phyloP scores from a whole-genome alignment of 2,113 vertebrate species.

The Cyphomyrus plagiostoma region DNA sequence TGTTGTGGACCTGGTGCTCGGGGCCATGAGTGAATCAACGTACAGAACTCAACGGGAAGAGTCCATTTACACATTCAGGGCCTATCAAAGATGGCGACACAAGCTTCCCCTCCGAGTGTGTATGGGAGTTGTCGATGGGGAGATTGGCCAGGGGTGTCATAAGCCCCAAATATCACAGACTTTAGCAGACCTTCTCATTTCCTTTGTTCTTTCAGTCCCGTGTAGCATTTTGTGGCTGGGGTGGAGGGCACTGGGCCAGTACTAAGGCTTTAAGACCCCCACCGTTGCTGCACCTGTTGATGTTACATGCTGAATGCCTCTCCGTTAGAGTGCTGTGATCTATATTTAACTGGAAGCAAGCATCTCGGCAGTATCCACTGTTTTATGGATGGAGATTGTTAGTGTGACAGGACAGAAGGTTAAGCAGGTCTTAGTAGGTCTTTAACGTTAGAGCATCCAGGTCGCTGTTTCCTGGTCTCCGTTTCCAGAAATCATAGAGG shows the following conservation, averaged over 20 bases:
- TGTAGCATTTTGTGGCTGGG: not conserved
- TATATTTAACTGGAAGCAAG: conserved; percentile 14
- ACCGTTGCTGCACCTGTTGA: not conserved
- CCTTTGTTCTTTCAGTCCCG: not conserved
- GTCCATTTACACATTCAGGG: not conserved
- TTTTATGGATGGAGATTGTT: not conserved
- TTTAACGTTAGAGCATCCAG: not conserved
- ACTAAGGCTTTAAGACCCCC: not conserved
- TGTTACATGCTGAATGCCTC: not conserved
- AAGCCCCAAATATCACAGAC: not conserved
- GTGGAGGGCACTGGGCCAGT: not conserved
- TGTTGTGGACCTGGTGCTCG: not conserved
- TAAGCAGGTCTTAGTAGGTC: not conserved
- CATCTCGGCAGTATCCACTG: not conserved
- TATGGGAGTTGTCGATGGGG: not conserved
- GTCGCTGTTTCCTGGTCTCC: not conserved
- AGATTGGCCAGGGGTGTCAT: not conserved
- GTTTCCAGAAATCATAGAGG: not conserved
- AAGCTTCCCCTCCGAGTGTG: not conserved
- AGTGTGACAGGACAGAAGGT: not conserved
- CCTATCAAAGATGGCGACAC: not conserved
- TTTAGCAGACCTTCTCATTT: not conserved
- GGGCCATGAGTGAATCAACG: not conserved
- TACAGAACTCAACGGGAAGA: not conserved
- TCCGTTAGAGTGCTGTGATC: not conserved